A percentile compares a stretch with the other conserved stretches of the same genome.
phyloP scores from a whole-genome alignment of 2,888 invertebrate genomes.

The Notodonta dromedarius region DNA sequence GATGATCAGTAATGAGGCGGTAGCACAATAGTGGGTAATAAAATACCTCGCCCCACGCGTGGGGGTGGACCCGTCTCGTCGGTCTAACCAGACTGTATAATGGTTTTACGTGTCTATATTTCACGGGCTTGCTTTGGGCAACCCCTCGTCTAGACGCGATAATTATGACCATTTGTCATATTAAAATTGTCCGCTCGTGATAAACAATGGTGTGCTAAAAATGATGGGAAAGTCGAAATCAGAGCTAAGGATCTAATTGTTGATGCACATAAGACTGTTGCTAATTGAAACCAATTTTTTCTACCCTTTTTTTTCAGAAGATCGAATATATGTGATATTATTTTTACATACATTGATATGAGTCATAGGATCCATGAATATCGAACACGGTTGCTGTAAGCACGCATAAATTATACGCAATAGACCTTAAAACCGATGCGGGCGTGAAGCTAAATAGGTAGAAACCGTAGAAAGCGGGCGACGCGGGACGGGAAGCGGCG shows the following conservation, averaged over 20 bases:
- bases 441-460: conserved; percentile 24
- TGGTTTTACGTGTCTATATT: conserved; percentile 9
- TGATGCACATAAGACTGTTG: no score
- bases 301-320: no score
- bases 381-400: not conserved
- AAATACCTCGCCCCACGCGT: conserved; percentile 17
- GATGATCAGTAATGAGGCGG: not conserved
- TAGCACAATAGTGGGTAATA: conserved; percentile 17
- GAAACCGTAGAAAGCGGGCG: conserved; percentile 48
- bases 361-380: not conserved
- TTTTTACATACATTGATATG: not conserved
- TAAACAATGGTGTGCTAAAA: not conserved
- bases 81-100: conserved; percentile 16
- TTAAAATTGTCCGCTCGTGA: conserved; percentile 12
- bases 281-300: no score
- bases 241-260: no score
- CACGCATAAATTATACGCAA: conserved; percentile 8
- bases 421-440: conserved; percentile 38
- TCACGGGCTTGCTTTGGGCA: conserved; percentile 14
- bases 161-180: no score
- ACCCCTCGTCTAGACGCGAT: conserved; percentile 23
- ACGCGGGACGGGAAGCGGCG: conserved; percentile 52
- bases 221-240: not conserved
- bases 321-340: no score
- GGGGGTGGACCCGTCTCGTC: conserved; percentile 16